These are phyloP conservation scores for Brachionus plicatilis DNA, from an alignment of 1,140 invertebrate species.

Conservation along the genomic window DNA sequence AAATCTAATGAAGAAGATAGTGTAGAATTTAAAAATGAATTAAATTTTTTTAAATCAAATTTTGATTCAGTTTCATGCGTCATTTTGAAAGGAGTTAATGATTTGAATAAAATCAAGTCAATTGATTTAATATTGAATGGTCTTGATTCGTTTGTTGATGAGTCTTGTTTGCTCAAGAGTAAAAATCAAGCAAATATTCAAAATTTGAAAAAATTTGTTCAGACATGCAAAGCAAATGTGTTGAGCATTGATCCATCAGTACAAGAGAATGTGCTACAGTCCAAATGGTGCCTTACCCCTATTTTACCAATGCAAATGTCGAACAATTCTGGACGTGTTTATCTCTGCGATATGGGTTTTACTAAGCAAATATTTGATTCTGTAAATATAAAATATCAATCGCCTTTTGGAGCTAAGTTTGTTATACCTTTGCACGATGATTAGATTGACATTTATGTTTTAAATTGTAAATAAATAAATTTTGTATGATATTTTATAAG, in stretches of 20 bases:
- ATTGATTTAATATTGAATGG: constrained; percentile 68
- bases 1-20: constrained; percentile 44
- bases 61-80: background rate
- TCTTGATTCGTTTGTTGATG: constrained; percentile 59
- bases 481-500: background rate
- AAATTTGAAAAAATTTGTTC: constrained; percentile 63
- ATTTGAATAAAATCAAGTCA: constrained; percentile 43
- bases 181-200: background rate
- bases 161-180: constrained; percentile 42
- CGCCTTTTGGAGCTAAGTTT: constrained; percentile 80
- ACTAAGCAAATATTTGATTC: constrained; percentile 70
- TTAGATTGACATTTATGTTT: background rate
- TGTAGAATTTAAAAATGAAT: constrained; percentile 56
- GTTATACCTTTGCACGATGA: constrained; percentile 70
- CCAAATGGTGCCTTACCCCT: constrained; percentile 70
- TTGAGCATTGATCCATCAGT: constrained; percentile 74
- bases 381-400: constrained; percentile 71
- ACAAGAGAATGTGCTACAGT: constrained; percentile 59
- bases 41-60: constrained; percentile 63
- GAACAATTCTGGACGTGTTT: constrained; percentile 68
- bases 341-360: constrained; percentile 77
- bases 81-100: constrained; percentile 18
- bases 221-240: constrained; percentile 68
- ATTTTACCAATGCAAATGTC: constrained; percentile 63
- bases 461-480: constrained; percentile 24